Percentiles rank a stretch among this genome's conserved stretches.
phyloP scores from a whole-genome alignment of 2,113 vertebrate species.

The Chloroceryle aenea region DNA sequence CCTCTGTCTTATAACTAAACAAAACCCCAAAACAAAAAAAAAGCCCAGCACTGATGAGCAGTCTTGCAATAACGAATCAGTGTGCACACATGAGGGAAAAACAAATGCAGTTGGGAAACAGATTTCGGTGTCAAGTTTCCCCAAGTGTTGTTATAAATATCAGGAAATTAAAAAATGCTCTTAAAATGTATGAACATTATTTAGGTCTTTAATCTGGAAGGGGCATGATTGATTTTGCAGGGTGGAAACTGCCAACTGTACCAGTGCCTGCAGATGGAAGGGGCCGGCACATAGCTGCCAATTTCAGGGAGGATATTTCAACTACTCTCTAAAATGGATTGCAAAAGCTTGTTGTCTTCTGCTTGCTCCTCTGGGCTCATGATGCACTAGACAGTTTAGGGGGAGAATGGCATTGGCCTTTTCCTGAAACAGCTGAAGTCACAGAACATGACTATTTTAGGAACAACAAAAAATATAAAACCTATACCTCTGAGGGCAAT shows the following conservation, averaged over 20 bases:
- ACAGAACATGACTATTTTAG: neutral
- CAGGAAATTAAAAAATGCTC: constrained; percentile 72
- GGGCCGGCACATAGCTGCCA: constrained; percentile 66
- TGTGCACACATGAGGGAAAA: constrained; percentile 65
- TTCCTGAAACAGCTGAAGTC: neutral
- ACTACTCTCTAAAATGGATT: constrained; percentile 45
- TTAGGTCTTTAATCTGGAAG: constrained; percentile 73
- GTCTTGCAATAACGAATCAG: constrained; percentile 57
- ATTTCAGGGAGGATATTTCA: constrained; percentile 64
- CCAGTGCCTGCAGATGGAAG: constrained; percentile 70
- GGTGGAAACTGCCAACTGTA: constrained; percentile 70
- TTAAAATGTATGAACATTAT: constrained; percentile 72
- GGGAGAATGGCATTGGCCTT: neutral
- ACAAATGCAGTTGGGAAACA: constrained; percentile 73
- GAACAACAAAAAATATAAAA: neutral
- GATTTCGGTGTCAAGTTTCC: constrained; percentile 69
- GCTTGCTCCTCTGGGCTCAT: neutral
- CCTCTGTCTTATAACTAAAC: constrained; percentile 26
- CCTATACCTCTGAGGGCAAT: neutral
- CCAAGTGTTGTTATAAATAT: constrained; percentile 72
- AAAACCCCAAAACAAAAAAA: constrained; percentile 23
- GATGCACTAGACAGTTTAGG: neutral
- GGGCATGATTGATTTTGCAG: constrained; percentile 73
- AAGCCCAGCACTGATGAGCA: constrained; percentile 56
- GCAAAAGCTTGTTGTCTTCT: constrained; percentile 55